phyloP scores from a whole-genome alignment of 2,888 invertebrate species.

The Agrochola circellaris region DNA sequence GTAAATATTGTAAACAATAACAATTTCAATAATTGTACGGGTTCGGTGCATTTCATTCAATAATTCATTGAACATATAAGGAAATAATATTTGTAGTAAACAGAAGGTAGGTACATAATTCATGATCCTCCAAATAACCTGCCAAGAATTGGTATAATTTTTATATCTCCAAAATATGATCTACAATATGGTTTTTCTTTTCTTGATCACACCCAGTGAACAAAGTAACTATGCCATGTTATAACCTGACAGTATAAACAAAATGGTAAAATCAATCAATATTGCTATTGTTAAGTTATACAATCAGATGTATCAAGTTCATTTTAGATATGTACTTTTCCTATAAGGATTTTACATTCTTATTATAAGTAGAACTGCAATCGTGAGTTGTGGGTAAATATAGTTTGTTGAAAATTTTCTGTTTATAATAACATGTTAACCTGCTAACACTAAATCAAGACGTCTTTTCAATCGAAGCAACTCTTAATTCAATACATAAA shows the following conservation, averaged over 20 bases:
- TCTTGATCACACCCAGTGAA: conserved; percentile 6
- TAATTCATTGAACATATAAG: not conserved
- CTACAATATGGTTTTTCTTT: not conserved
- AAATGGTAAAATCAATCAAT: conserved; percentile 37
- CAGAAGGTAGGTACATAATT: not conserved
- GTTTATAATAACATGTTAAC: not conserved
- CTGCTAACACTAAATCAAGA: not conserved
- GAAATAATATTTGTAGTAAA: not conserved
- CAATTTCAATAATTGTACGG: not conserved
- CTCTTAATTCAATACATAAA: conserved; percentile 16
- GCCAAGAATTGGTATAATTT: not conserved
- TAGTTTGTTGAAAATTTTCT: not conserved
- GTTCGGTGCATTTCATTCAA: no score
- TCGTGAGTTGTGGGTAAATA: conserved; percentile 26
- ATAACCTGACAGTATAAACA: conserved; percentile 29
- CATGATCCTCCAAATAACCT: not conserved
- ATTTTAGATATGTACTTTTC: conserved; percentile 7
- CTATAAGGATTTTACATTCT: not conserved
- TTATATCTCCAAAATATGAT: not conserved
- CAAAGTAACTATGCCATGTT: conserved; percentile 16
- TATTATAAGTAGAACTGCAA: conserved; percentile 3
- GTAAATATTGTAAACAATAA: conserved; percentile 10
- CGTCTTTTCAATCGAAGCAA: not conserved
- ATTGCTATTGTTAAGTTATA: conserved; percentile 39
- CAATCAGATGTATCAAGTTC: conserved; percentile 38